Base-by-base conservation (phyloP, 2,797 vertebrate species). In the Alectoris magna region DNA sequence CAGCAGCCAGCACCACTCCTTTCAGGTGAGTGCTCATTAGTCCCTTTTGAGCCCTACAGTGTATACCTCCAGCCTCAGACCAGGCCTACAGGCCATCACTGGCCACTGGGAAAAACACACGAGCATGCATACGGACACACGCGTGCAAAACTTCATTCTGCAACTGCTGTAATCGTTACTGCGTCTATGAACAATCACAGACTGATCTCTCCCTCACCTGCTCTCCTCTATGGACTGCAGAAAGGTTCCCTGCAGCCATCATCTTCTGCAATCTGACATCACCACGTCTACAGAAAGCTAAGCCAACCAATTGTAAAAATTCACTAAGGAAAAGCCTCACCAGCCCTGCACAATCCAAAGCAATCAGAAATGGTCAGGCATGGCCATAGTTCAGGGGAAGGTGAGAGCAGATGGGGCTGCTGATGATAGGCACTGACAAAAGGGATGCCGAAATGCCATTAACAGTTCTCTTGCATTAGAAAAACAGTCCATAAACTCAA, bases 41-140 rank as follows among this genome's bases (percentile, higher is more conserved):
- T 4, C 36, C 39, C 24, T 10, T n/a, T 19, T 2, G 0, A 19
- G 39, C 64, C 46, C 44, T 16, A 14, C 18, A 1, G 0, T 14
- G 0, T 0, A 0, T 1, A 10, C 38, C 53, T 56, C 43, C 53
- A 46, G 51, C 31, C 14, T 41, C 51, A 8, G 2, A 31, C 19
- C 2, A 10, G 6, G 5, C 62, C 48, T 19, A 16, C 4, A 0
- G 0, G 11, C 53, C 48, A 5, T 5, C 2, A 6, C 49, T 27
- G 64, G 9, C 70, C n/a, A 1, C 58, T 3, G 15, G 43, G 36
- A 9, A 29, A 21, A 64, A 12, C 4, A 41, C 29, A 62, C n/a
- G 1, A 23, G 64, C 87, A 73, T 53, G 60, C 59, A 71, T 11
- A 69, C 10, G 0, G 23, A 8, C 43, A 75, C 75, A 4, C 49